Base-by-base conservation (phyloP, 2,888 invertebrate genomes). In the Ochropacha duplaris region DNA sequence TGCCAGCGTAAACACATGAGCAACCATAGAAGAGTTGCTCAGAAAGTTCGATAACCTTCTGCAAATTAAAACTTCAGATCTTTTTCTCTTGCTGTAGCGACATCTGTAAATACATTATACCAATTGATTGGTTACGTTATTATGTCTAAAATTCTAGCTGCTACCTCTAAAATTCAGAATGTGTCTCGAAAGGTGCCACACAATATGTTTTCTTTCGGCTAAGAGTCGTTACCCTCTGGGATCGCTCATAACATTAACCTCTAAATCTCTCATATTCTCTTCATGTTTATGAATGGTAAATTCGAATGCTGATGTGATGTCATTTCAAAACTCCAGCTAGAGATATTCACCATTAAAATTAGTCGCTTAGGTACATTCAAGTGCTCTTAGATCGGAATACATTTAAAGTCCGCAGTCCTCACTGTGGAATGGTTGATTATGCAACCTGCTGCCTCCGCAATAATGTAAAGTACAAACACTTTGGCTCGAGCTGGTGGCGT, bases 1-100 rank as follows among this genome's bases (percentile, higher is more conserved):
- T 86, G 79, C 76, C 63, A 76, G 76, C 81, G 83, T 82, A 87
- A 86, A 89, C 81, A 86, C 69, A 76, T 76, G 67, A 71, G 74
- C 72, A 79, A 64, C 78, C 74, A 78, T 75, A 72, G 71, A 63
- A 74, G 72, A 67, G 70, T 66, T 81, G 71, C 75, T 75, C 66
- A 57, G 64, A 69, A 68, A 82, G 88, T 83, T 88, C 86, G 76
- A 79, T 81, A 79, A 87, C 87, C 87, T 73, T 63, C 61, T 9
- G 64, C 59, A 67, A 71, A 71, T 69, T 74, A 69, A 64, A 66
- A 66, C 61, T 65, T 64, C 59, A 66, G 64, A 59, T 57, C n/a
- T 61, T 56, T n/a, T 63, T 57, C 31, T 31, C 31, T 60, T 57
- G 55, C 60, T 62, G 52, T 24, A 52, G 44, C 54, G 59, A 58